Percentiles rank a stretch among this genome's conserved stretches.
These are phyloP conservation scores for Cygnus atratus DNA, from an alignment of 2,113 vertebrate genomes.

Conservation along the genomic window DNA sequence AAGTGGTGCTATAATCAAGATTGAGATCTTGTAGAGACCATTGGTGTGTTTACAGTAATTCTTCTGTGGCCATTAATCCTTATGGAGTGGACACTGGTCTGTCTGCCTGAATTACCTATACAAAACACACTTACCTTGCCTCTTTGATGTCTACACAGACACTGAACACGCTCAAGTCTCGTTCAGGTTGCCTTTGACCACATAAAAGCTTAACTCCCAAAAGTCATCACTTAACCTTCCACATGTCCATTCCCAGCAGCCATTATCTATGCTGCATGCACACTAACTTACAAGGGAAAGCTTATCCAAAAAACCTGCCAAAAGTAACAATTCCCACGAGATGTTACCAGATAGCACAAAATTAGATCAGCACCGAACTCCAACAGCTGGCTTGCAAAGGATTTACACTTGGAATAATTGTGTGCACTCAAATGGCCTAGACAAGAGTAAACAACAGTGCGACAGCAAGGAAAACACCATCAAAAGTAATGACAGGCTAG, in stretches of 20 bases:
- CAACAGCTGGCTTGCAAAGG: background rate
- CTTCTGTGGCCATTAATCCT: background rate
- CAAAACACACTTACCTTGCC: background rate
- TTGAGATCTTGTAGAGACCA: background rate
- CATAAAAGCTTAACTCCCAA: accelerated
- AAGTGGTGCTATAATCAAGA: background rate
- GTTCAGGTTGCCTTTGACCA: background rate
- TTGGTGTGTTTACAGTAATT: background rate
- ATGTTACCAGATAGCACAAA: background rate
- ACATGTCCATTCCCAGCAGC: background rate
- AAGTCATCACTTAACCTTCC: background rate
- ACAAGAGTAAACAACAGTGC: background rate
- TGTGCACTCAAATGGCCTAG: background rate
- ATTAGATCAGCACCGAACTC: slow-evolving; percentile 5
- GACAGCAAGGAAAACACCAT: background rate
- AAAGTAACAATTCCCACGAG: background rate
- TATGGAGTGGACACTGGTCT: background rate
- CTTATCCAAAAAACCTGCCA: background rate
- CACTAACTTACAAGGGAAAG: background rate
- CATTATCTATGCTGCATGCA: background rate
- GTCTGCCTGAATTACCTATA: background rate
- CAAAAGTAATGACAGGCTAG: background rate
- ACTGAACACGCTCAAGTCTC: background rate
- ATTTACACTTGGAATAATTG: background rate
- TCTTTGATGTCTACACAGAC: background rate